phyloP scores from a whole-genome alignment of 30 jellyfish, hydroid and myxozoan species.

The Aurelia coerulea region DNA sequence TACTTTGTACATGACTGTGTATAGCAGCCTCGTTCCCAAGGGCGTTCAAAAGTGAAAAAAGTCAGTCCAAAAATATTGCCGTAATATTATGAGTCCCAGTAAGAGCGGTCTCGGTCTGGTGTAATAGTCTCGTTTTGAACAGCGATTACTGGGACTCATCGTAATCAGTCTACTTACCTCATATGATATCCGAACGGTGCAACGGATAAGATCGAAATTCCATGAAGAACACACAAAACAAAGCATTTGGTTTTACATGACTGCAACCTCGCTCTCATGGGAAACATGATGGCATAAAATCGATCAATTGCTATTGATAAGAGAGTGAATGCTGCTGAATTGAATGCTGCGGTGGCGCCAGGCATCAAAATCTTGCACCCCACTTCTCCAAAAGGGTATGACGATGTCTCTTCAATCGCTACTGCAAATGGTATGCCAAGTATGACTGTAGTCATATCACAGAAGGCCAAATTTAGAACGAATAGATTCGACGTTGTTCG shows the following conservation, averaged over 20 bases:
- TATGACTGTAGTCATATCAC: constrained; percentile 56
- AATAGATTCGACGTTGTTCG: constrained; percentile 66
- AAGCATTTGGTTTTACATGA: constrained; percentile 39
- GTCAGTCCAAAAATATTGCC: too few species aligned
- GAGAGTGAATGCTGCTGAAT: constrained; percentile 69
- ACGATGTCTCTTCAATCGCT: constrained; percentile 43
- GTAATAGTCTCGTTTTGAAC: too few species aligned
- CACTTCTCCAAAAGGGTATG: constrained; percentile 59
- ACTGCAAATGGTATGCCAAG: constrained; percentile 71
- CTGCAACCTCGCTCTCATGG: constrained; percentile 60
- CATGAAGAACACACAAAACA: constrained; percentile 37
- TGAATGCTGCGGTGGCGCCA: constrained; percentile 67
- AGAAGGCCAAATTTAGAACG: constrained; percentile 64
- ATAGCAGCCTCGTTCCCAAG: too few species aligned
- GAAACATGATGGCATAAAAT: constrained; percentile 60
- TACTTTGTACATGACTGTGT: too few species aligned
- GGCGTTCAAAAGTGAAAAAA: too few species aligned
- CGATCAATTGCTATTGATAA: constrained; percentile 74
- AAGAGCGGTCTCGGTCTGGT: too few species aligned
- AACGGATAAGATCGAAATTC: constrained; percentile 39
- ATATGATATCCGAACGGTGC: constrained; percentile 44
- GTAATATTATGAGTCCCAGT: too few species aligned
- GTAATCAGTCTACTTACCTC: constrained; percentile 50
- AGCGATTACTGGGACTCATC: too few species aligned
- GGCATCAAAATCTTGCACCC: constrained; percentile 82